These are phyloP conservation scores for Ellobium chinense DNA, from an alignment of 2,888 invertebrate genomes.

Conservation along the genomic window DNA sequence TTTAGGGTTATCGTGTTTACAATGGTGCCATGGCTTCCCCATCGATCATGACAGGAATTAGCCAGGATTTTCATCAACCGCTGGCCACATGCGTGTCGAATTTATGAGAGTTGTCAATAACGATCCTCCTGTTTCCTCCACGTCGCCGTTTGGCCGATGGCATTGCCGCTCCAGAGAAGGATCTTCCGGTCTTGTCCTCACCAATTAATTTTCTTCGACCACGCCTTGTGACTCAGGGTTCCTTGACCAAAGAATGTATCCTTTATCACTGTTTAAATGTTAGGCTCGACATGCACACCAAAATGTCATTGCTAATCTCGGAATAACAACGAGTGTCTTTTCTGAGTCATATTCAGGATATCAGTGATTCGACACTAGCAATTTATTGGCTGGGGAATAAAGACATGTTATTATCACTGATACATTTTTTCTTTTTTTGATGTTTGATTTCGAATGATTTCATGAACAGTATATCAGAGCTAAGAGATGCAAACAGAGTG, in stretches of 20 bases:
- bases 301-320: too few species aligned
- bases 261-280: not conserved
- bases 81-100: slow-evolving; percentile 5
- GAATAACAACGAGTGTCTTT: too few species aligned
- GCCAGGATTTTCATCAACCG: slow-evolving; percentile 26
- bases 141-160: not conserved
- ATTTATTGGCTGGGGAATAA: too few species aligned
- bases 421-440: too few species aligned
- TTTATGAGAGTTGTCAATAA: slow-evolving; percentile 18
- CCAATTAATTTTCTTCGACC: not conserved
- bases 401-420: too few species aligned
- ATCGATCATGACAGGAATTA: slow-evolving; percentile 26
- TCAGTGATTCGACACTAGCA: too few species aligned
- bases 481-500: too few species aligned
- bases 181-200: not conserved
- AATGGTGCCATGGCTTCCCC: not conserved
- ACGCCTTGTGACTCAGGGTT: not conserved
- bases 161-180: not conserved
- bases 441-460: too few species aligned
- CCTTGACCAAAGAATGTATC: not conserved
- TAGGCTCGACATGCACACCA: too few species aligned
- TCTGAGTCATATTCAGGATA: too few species aligned
- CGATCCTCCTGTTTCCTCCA: not conserved
- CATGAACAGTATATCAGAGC: too few species aligned
- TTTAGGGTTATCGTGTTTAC: slow-evolving; percentile 4